A percentile compares a stretch with the other conserved stretches of the same genome.
These are phyloP conservation scores for Drosophila kikkawai DNA, from an alignment of 1,140 invertebrate species.

Conservation along the genomic window DNA sequence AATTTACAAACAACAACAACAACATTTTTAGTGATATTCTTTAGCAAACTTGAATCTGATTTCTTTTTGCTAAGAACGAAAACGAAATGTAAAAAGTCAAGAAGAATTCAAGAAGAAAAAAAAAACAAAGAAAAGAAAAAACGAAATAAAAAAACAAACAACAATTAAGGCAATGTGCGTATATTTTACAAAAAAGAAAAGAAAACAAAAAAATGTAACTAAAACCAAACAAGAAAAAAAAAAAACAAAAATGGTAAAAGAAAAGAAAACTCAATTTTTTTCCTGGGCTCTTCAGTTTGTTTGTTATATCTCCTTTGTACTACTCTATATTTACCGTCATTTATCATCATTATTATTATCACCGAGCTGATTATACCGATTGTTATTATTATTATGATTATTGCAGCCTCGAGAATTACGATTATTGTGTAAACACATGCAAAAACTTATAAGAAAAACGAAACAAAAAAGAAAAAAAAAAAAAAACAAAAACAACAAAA, in stretches of 20 bases:
- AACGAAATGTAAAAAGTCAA: conserved; percentile 47
- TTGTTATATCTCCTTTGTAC: conserved; percentile 44
- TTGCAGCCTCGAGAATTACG: conserved; percentile 14
- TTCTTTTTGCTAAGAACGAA: conserved; percentile 61
- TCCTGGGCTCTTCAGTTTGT: conserved; percentile 35
- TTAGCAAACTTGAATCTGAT: conserved; percentile 66
- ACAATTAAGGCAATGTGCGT: conserved; percentile 35
- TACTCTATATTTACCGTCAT: conserved; percentile 57
- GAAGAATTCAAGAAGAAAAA: conserved; percentile 40
- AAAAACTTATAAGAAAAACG: conserved; percentile 20
- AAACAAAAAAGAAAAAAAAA: conserved; percentile 5
- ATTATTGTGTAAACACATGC: conserved; percentile 34
- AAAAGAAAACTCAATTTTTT: conserved; percentile 9
- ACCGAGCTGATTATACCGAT: conserved; percentile 40
- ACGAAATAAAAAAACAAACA: conserved; percentile 12
- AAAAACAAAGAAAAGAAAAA: conserved; percentile 1
- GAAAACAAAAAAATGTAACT: conserved; percentile 13
- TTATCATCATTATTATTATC: conserved; percentile 49
- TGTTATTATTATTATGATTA: conserved; percentile 44
- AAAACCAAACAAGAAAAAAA: conserved; percentile 19
- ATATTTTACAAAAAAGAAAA: conserved; percentile 36
- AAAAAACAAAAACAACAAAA: conserved; percentile 1
- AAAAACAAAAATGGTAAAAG: neutral
- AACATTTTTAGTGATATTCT: conserved; percentile 73
- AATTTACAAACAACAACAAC: conserved; percentile 18